Evolutionary conservation across 2,888 invertebrate species (phyloP).

Genomic region (Scrobipalpa costella): DNA sequence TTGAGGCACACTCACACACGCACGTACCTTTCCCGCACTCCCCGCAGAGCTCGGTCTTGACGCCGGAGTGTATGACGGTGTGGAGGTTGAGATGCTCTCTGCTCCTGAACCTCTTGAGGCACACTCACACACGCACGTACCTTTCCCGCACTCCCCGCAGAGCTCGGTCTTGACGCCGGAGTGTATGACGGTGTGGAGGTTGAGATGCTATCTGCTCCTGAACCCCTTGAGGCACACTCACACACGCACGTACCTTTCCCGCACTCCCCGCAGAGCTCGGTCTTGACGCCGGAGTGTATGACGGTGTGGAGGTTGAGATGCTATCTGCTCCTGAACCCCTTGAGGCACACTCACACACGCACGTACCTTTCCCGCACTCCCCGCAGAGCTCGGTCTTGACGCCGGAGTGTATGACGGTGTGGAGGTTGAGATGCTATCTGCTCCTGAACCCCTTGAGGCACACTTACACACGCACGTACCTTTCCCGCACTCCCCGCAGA

Average conservation of each 20-base stretch:
- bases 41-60: constrained; percentile 89
- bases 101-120: constrained; percentile 34
- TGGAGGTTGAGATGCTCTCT: constrained; percentile 92
- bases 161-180: constrained; percentile 91
- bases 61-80: constrained; percentile 91
- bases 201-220: constrained; percentile 90
- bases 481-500: too few species aligned
- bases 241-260: constrained; percentile 89
- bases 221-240: constrained; percentile 89
- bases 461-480: too few species aligned
- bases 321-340: constrained; percentile 76
- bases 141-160: constrained; percentile 88
- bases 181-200: constrained; percentile 91
- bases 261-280: constrained; percentile 88
- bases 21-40: constrained; percentile 88
- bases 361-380: too few species aligned
- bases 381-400: too few species aligned
- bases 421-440: too few species aligned
- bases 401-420: too few species aligned
- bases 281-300: constrained; percentile 92
- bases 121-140: constrained; percentile 41
- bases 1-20: not conserved
- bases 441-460: too few species aligned
- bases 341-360: constrained; percentile 40
- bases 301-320: constrained; percentile 91